phyloP scores from a whole-genome alignment of 2,797 vertebrate genomes.

The Pseudochaenichthys georgianus region DNA sequence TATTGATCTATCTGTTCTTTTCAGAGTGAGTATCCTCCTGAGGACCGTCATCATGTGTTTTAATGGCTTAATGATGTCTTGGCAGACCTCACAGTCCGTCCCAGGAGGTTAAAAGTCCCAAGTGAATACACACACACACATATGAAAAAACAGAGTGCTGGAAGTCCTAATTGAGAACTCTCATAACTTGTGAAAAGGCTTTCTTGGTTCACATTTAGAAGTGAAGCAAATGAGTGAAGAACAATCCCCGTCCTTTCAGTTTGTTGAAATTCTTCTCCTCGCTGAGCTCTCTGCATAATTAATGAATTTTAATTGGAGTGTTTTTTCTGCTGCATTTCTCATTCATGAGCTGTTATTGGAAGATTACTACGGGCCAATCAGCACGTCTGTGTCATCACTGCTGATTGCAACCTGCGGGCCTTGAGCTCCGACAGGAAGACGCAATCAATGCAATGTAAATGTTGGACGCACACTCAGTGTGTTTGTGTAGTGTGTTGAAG shows the following conservation, averaged over 20 bases:
- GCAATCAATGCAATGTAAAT: slow-evolving; percentile 38
- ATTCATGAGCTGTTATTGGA: slow-evolving; percentile 86
- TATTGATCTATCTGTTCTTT: slow-evolving; percentile 69
- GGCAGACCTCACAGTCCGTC: slow-evolving; percentile 63
- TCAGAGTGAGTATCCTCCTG: slow-evolving; percentile 55
- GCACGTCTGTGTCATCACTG: slow-evolving; percentile 57
- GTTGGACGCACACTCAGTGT: not conserved
- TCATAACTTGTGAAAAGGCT: not conserved
- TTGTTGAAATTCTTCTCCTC: slow-evolving; percentile 5
- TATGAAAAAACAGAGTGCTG: not conserved
- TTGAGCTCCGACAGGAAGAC: slow-evolving; percentile 41
- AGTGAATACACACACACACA: slow-evolving; percentile 29
- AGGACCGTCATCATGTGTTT: slow-evolving; percentile 70
- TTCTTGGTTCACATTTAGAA: not conserved
- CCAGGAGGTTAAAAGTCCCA: slow-evolving; percentile 54
- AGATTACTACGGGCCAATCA: slow-evolving; percentile 72
- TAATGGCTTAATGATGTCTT: slow-evolving; percentile 81
- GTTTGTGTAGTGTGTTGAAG: no score
- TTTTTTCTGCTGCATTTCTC: slow-evolving; percentile 82
- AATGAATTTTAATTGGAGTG: slow-evolving; percentile 85
- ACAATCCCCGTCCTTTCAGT: slow-evolving; percentile 10
- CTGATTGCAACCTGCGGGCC: slow-evolving; percentile 57
- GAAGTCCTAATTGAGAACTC: slow-evolving; percentile 61
- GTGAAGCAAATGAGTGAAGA: not conserved
- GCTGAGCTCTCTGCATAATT: slow-evolving; percentile 78